Conservation (phyloP, 2,888 invertebrate species). For the Xestia xanthographa region DNA sequence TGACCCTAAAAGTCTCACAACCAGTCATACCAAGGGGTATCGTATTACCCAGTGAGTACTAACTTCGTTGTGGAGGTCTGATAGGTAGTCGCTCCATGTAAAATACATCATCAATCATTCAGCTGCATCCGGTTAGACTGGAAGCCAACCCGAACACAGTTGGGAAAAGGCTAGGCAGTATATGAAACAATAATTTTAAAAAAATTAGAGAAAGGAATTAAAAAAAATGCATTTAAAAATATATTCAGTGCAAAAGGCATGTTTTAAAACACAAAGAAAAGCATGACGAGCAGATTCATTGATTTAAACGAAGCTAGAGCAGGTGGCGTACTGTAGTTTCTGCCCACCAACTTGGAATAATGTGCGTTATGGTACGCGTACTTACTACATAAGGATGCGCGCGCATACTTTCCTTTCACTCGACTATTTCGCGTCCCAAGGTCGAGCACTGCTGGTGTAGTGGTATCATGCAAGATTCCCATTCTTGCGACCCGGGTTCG, state of each 20-base stretch:
- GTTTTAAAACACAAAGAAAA: neutral
- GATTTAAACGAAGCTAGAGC: neutral
- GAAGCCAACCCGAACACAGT: too few species aligned
- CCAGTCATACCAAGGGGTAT: too few species aligned
- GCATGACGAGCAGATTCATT: neutral
- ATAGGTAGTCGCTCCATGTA: too few species aligned
- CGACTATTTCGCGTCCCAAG: slow-evolving; percentile 7
- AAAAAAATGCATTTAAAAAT: neutral
- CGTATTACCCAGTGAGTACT: too few species aligned
- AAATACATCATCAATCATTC: too few species aligned
- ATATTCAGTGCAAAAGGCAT: neutral
- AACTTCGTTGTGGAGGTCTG: too few species aligned
- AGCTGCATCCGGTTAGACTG: too few species aligned
- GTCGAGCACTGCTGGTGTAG: slow-evolving; percentile 97
- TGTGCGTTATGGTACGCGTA: neutral
- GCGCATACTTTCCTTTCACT: neutral
- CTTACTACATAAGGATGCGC: neutral
- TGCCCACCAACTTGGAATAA: neutral
- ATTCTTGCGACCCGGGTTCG: slow-evolving; percentile 99
- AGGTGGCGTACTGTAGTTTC: neutral
- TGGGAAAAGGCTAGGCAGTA: too few species aligned
- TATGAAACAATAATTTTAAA: too few species aligned
- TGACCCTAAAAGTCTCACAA: too few species aligned
- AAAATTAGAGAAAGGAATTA: neutral
- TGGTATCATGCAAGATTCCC: slow-evolving; percentile 99